These are phyloP conservation scores for Eilema caniola DNA, from an alignment of 2,888 invertebrate species.

Conservation along the genomic window DNA sequence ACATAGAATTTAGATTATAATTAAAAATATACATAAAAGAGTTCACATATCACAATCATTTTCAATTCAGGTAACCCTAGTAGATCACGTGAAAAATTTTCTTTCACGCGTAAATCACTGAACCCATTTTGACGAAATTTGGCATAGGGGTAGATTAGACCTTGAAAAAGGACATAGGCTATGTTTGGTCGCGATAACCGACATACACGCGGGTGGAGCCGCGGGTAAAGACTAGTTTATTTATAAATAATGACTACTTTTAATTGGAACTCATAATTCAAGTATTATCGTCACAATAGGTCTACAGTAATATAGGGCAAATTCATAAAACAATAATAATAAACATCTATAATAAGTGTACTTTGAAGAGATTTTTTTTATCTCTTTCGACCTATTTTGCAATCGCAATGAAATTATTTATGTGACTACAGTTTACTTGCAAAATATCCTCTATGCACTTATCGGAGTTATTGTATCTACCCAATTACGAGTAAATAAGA, in stretches of 20 bases:
- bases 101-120: too few relatives aligned
- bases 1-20: too few relatives aligned
- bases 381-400: slow-evolving; percentile 4
- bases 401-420: not conserved
- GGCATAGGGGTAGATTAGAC: too few relatives aligned
- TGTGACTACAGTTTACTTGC: not conserved
- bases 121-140: too few relatives aligned
- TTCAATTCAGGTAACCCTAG: not conserved
- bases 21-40: too few relatives aligned
- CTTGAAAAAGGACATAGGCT: too few relatives aligned
- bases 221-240: not conserved
- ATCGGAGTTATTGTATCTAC: too few relatives aligned
- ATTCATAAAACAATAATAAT: slow-evolving; percentile 37
- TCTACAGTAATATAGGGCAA: slow-evolving; percentile 42
- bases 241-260: not conserved
- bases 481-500: too few relatives aligned
- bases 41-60: too few relatives aligned
- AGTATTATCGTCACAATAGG: slow-evolving; percentile 37
- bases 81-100: too few relatives aligned
- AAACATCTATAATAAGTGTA: slow-evolving; percentile 20
- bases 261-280: slow-evolving; percentile 35
- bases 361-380: slow-evolving; percentile 8
- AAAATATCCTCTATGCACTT: not conserved
- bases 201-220: too few relatives aligned
- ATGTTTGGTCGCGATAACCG: too few relatives aligned